Conservation (phyloP, 1,140 invertebrate species). For the Drosophila ananassae region DNA sequence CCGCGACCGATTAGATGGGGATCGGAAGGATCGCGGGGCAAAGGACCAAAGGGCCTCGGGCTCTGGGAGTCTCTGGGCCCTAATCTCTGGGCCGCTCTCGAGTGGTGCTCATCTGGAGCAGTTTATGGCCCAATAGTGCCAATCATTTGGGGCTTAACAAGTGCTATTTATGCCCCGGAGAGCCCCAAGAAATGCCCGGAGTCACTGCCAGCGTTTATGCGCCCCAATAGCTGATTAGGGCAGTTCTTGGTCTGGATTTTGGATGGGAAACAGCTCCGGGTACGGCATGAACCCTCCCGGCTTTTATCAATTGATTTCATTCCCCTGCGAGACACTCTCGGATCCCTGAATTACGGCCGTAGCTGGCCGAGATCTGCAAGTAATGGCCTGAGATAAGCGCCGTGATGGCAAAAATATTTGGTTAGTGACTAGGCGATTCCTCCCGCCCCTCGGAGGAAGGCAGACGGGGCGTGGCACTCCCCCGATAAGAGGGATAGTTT, state of each 20-base stretch:
- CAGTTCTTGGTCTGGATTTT: not conserved
- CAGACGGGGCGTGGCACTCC: constrained; percentile 42
- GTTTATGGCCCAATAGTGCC: constrained; percentile 19
- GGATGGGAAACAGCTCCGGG: not conserved
- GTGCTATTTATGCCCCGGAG: not conserved
- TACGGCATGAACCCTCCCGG: not conserved
- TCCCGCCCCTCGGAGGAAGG: constrained; percentile 5
- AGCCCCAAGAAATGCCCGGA: not conserved
- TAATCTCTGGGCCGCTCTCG: not conserved
- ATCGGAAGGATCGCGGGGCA: constrained; percentile 1
- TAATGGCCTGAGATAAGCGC: constrained; percentile 26
- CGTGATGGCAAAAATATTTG: constrained; percentile 60
- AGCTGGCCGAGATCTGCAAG: constrained; percentile 21
- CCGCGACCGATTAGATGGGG: constrained; percentile 21
- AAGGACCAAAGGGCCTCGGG: not conserved
- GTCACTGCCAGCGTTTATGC: not conserved
- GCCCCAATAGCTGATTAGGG: not conserved
- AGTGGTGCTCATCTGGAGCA: not conserved
- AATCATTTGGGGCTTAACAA: constrained; percentile 17
- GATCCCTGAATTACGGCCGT: constrained; percentile 19
- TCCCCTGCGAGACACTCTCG: constrained; percentile 5
- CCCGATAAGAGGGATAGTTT: constrained; percentile 34
- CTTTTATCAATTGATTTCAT: constrained; percentile 9
- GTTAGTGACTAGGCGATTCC: constrained; percentile 57
- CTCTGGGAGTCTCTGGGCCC: too few relatives aligned